phyloP scores from a whole-genome alignment of 2,113 vertebrate genomes.

The Bufo bufo region DNA sequence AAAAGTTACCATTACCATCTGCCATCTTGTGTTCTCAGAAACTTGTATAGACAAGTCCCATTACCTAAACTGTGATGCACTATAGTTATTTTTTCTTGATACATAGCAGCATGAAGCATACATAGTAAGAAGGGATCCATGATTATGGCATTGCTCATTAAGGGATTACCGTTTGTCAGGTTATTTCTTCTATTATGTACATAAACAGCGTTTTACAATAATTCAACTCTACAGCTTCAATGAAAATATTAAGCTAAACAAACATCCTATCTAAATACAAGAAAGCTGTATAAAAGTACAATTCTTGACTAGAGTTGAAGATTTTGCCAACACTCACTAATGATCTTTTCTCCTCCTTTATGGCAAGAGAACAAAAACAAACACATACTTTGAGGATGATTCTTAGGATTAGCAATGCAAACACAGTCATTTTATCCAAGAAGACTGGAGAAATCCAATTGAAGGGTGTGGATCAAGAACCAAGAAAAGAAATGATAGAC shows the following conservation, averaged over 20 bases:
- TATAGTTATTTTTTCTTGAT: neutral
- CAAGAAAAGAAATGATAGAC: conserved; percentile 7
- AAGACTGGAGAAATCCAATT: neutral
- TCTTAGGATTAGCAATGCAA: conserved; percentile 9
- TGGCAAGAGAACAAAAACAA: conserved; percentile 10
- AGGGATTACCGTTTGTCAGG: neutral
- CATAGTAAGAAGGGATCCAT: neutral
- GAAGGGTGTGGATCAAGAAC: conserved; percentile 9
- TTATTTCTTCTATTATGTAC: neutral
- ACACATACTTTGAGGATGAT: conserved; percentile 22
- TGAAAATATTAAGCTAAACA: conserved; percentile 3
- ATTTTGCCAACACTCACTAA: neutral
- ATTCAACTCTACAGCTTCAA: neutral
- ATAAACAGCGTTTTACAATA: conserved; percentile 11
- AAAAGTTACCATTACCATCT: neutral
- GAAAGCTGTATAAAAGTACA: neutral
- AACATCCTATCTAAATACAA: neutral
- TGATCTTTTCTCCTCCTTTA: neutral
- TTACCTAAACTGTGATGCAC: neutral
- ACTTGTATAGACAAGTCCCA: neutral
- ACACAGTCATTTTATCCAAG: neutral
- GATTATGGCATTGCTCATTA: neutral
- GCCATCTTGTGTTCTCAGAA: neutral
- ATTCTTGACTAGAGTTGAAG: neutral
- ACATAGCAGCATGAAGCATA: neutral